These are phyloP conservation scores for Neuroterus valhalla DNA, from an alignment of 1,140 invertebrate species.

Conservation along the genomic window DNA sequence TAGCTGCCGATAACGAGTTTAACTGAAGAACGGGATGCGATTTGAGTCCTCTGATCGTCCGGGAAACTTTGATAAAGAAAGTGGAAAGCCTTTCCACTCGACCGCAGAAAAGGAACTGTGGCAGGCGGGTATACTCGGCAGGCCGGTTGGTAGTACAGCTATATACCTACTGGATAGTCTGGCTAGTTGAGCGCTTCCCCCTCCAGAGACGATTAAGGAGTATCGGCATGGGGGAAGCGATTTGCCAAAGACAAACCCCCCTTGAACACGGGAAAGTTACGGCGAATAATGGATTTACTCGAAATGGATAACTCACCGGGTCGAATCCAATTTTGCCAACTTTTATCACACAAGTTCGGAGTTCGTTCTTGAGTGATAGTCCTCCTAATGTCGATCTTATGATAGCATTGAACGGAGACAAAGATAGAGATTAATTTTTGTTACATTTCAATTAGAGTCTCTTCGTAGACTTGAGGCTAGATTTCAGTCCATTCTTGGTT, in stretches of 20 bases:
- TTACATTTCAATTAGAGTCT: too few species aligned
- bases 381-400: not conserved
- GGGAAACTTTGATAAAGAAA: conserved; percentile 16
- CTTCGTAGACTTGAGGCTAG: too few species aligned
- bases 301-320: not conserved
- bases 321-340: not conserved
- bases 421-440: too few species aligned
- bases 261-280: conserved; percentile 1
- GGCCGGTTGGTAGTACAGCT: conserved; percentile 9
- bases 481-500: too few species aligned
- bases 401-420: too few species aligned
- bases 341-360: not conserved
- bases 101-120: not conserved
- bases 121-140: not conserved
- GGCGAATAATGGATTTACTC: not conserved
- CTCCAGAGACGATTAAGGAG: conserved; percentile 26
- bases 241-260: not conserved
- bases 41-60: not conserved
- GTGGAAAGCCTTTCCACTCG: not conserved
- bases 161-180: not conserved
- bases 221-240: not conserved
- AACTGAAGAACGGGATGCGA: not conserved
- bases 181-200: not conserved
- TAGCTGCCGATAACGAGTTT: conserved; percentile 1
- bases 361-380: not conserved